Evolutionary conservation across 2,797 vertebrate species (phyloP), one percentile per base, ranked within the genome.

Genomic region (Scarus forsteni): DNA sequence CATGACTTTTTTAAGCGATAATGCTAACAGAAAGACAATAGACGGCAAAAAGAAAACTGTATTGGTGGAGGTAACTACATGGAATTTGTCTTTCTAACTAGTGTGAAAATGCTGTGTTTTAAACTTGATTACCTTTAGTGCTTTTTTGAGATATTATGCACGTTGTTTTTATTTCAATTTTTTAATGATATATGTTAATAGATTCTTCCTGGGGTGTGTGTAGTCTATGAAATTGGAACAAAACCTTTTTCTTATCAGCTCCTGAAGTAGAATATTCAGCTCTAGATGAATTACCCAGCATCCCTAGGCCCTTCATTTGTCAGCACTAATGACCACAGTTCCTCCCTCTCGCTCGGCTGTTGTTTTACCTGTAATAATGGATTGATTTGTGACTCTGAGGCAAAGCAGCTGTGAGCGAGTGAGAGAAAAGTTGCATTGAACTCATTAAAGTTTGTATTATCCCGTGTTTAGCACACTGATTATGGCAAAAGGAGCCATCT

Each of bases 371-470:
- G 88, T 86, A 87, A 90, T 89, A 85, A 89, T 82, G 79, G 88
- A 92, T 91, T 90, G 89, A 93, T 91, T 89, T 85, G 87, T 77
- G 80, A 89, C 88, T 87, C 79, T 52, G 73, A 85, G 85, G 79
- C 80, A 73, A 73, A 83, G 75, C 84, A 81, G 74, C 83, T 83
- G 81, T 66, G 89, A 88, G 77, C 54, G 76, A 83, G 73, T 35
- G 75, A 85, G 81, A 73, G 61, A 92, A 93, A 93, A 89, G 92
- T 94, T 87, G 85, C 84, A 85, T 91, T 93, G 84, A 93, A 93
- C 90, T 94, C 89, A 92, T 93, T 93, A 92, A 94, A 94, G 92
- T 93, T 94, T 90, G 83, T 85, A 89, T 91, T 83, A 93, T 89
- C 86, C 86, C 88, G 84, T 92, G 89, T 93, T 94, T 89, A 92